These are phyloP conservation scores for Elysia crispata DNA, from an alignment of 2,888 invertebrate genomes.

Conservation along the genomic window DNA sequence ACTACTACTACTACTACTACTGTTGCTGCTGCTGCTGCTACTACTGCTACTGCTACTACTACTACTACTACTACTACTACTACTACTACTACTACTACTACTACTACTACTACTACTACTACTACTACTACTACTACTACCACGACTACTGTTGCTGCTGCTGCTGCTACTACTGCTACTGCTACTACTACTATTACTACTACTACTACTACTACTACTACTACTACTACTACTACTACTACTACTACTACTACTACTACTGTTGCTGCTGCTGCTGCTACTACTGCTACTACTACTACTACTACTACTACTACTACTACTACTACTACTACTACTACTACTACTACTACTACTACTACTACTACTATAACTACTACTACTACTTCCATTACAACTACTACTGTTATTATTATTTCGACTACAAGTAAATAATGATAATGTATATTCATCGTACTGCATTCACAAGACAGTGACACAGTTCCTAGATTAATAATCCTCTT, in stretches of 20 bases:
- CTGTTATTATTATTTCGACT: no score
- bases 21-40: conserved; percentile 24
- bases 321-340: conserved; percentile 11
- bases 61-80: conserved; percentile 29
- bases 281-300: conserved; percentile 33
- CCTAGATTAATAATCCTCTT: no score
- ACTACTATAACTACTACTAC: neutral
- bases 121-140: conserved; percentile 28
- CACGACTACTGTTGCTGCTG: neutral
- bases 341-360: conserved; percentile 30
- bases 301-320: conserved; percentile 36
- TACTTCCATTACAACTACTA: no score
- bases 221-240: conserved; percentile 29
- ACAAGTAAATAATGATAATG: no score
- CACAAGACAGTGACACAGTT: no score
- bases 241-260: conserved; percentile 29
- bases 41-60: conserved; percentile 33
- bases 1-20: conserved; percentile 37
- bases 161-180: conserved; percentile 11
- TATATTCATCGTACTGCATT: no score
- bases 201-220: conserved; percentile 22
- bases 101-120: conserved; percentile 29
- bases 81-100: conserved; percentile 35
- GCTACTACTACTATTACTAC: conserved; percentile 31
- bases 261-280: conserved; percentile 25